These are phyloP conservation scores for Psilopsiagon aurifrons DNA, from an alignment of 2,113 vertebrate genomes.

Conservation along the genomic window DNA sequence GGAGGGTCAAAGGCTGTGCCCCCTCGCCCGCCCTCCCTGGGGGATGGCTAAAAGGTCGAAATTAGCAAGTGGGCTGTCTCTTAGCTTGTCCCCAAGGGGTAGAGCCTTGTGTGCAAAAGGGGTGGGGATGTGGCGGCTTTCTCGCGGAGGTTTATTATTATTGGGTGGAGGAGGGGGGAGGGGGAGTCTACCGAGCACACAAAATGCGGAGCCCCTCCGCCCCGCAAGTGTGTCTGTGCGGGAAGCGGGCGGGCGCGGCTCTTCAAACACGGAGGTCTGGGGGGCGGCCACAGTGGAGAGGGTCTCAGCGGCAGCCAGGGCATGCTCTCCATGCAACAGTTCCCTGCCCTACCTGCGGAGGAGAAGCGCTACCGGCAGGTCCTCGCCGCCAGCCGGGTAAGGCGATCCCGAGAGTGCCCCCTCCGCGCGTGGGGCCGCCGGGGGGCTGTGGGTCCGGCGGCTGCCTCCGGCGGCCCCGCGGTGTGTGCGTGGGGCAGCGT, in stretches of 20 bases:
- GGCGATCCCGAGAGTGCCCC: neutral
- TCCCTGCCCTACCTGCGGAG: constrained; percentile 53
- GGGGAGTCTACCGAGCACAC: constrained; percentile 47
- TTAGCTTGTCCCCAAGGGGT: neutral
- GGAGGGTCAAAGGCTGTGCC: neutral
- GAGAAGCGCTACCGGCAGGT: constrained; percentile 67
- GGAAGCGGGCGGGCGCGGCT: neutral
- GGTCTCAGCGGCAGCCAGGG: neutral
- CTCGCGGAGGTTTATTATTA: constrained; percentile 41
- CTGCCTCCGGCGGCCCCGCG: neutral
- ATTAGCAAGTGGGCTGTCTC: neutral
- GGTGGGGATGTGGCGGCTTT: constrained; percentile 37
- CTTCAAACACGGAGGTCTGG: neutral
- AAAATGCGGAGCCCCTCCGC: constrained; percentile 44
- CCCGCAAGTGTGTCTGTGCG: neutral
- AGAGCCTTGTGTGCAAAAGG: neutral
- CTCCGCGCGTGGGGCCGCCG: neutral
- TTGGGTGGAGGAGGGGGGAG: constrained; percentile 41
- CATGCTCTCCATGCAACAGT: constrained; percentile 72
- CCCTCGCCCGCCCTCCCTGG: neutral
- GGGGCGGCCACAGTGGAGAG: neutral
- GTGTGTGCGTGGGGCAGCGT: neutral
- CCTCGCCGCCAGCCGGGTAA: constrained; percentile 67
- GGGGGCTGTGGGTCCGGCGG: neutral
- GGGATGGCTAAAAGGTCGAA: neutral